These are phyloP conservation scores for Cladorhizidae sp. DNA, from an alignment of 37 sponge, comb jelly and placozoan genomes.

Conservation along the genomic window DNA sequence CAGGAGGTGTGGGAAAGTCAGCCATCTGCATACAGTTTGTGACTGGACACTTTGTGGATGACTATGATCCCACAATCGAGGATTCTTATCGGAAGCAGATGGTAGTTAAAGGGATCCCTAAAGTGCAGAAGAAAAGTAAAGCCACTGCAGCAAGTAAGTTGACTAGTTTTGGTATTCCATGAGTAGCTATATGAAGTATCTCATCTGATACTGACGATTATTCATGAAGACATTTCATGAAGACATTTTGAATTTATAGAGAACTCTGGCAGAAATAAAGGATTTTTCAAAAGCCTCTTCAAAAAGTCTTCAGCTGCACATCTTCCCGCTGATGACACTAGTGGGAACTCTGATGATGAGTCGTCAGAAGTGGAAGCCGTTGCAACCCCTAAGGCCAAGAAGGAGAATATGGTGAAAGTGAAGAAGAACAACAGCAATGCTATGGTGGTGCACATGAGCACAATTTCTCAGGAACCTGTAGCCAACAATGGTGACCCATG, in stretches of 20 bases:
- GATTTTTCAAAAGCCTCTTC: slow-evolving; percentile 53
- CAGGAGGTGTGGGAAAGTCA: slow-evolving; percentile 94
- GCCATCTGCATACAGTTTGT: slow-evolving; percentile 72
- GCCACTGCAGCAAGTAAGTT: neutral
- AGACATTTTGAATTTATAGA: neutral
- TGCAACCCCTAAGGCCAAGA: slow-evolving; percentile 37
- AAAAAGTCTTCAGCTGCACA: slow-evolving; percentile 18
- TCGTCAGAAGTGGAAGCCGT: neutral
- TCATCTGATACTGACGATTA: neutral
- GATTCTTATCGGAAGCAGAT: slow-evolving; percentile 91
- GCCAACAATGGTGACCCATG: slow-evolving; percentile 39
- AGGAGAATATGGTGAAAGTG: slow-evolving; percentile 74
- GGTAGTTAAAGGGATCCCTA: slow-evolving; percentile 66
- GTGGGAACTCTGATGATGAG: neutral
- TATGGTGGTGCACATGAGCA: slow-evolving; percentile 72
- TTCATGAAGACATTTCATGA: neutral
- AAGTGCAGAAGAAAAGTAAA: neutral
- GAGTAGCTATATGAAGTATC: neutral
- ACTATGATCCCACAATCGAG: slow-evolving; percentile 95
- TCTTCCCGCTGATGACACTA: neutral
- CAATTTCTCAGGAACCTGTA: slow-evolving; percentile 46
- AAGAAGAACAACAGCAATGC: slow-evolving; percentile 68
- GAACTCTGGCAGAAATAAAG: slow-evolving; percentile 1
- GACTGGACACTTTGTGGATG: slow-evolving; percentile 69
- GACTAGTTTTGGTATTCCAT: neutral